A percentile compares a stretch with the other conserved stretches of the same genome.
phyloP scores from a whole-genome alignment of 2,888 invertebrate species.

The Parnassius mnemosyne region DNA sequence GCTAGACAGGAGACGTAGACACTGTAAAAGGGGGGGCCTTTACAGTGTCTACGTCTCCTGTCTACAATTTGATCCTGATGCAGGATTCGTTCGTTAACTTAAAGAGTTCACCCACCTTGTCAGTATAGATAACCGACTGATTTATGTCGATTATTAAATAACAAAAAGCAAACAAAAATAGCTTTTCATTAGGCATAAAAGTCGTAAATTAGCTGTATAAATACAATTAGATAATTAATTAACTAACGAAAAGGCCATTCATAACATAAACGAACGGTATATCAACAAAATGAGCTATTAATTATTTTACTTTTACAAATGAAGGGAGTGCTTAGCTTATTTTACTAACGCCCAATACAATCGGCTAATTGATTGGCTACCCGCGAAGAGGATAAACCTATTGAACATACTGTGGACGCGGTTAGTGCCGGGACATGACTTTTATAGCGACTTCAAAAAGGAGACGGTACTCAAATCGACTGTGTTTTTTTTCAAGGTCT shows the following conservation, averaged over 20 bases:
- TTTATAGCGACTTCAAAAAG: no score
- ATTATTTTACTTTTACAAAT: constrained; percentile 27
- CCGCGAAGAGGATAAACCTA: neutral
- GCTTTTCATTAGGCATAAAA: constrained; percentile 18
- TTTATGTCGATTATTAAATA: constrained; percentile 11
- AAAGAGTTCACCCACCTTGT: neutral
- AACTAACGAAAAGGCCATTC: constrained; percentile 21
- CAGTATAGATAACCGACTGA: neutral
- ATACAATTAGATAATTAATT: constrained; percentile 27
- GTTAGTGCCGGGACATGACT: no score
- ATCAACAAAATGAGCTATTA: constrained; percentile 26
- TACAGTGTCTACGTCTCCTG: no score
- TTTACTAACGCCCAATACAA: constrained; percentile 21
- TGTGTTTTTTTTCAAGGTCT: no score
- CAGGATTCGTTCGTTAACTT: no score
- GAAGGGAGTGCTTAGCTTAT: constrained; percentile 25
- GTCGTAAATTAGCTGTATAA: constrained; percentile 20
- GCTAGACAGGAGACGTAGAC: no score
- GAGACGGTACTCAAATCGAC: no score
- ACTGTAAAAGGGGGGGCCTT: no score
- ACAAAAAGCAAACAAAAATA: constrained; percentile 8
- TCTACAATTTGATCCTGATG: no score
- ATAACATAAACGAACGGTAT: constrained; percentile 23
- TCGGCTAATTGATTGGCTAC: constrained; percentile 25
- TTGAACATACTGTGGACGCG: no score